Conservation (phyloP, 30 jellyfish, hydroid and myxozoan species). For the Pseudorhiza aurosa region DNA sequence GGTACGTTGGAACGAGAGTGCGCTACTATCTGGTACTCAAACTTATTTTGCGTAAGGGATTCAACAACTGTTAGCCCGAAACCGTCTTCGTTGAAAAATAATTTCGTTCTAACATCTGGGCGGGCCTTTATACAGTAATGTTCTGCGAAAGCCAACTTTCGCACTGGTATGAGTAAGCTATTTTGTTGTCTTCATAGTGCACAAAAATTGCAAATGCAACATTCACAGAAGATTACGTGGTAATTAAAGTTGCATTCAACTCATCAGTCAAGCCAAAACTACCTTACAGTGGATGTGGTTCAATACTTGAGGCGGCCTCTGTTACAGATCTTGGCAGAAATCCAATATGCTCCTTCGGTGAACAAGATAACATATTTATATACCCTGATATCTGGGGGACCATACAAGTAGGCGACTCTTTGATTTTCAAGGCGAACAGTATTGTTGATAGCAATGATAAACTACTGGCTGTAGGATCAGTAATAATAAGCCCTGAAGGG, state of each 20-base stretch:
- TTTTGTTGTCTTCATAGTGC: too few relatives aligned
- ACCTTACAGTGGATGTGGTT: slow-evolving; percentile 5
- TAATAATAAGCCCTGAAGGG: background rate
- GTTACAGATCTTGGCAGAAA: slow-evolving; percentile 16
- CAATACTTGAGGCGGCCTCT: slow-evolving; percentile 18
- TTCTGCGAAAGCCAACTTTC: too few relatives aligned
- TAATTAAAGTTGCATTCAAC: background rate
- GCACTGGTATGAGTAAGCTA: too few relatives aligned
- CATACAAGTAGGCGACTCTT: slow-evolving; percentile 10
- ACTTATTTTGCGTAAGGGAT: too few relatives aligned
- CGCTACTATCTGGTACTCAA: too few relatives aligned
- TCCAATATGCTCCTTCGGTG: slow-evolving; percentile 42
- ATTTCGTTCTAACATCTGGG: too few relatives aligned
- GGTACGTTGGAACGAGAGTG: too few relatives aligned
- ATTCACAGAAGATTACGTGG: slow-evolving; percentile 24
- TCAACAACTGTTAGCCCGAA: too few relatives aligned
- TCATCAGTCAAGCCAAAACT: slow-evolving; percentile 20
- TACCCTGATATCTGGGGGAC: slow-evolving; percentile 40
- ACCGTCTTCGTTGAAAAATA: too few relatives aligned
- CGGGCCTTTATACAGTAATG: too few relatives aligned
- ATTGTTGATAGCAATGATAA: slow-evolving; percentile 2
- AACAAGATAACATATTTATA: background rate
- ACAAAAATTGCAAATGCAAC: slow-evolving; percentile 28
- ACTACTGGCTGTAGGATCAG: background rate
- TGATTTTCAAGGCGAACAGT: slow-evolving; percentile 16